A percentile compares a stretch with the other conserved stretches of the same genome.
phyloP scores from a whole-genome alignment of 2,797 vertebrate species.

The Gallirallus australis region DNA sequence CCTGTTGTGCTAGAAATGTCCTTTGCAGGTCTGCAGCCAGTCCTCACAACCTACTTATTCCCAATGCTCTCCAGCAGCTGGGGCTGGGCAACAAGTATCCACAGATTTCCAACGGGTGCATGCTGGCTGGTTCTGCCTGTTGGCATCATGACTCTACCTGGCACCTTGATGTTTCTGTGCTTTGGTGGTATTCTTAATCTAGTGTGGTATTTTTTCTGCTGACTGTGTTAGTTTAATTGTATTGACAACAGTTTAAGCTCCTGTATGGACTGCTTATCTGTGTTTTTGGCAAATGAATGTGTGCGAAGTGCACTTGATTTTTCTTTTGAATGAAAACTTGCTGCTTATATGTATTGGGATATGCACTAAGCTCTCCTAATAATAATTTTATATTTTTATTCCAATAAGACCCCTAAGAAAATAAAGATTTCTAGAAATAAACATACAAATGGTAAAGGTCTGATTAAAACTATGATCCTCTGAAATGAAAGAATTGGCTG shows the following conservation, averaged over 20 bases:
- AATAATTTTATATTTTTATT: not conserved
- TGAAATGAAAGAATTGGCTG: not conserved
- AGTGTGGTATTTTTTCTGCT: accelerated
- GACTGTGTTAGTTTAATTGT: not conserved
- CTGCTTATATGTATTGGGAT: not conserved
- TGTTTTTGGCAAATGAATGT: not conserved
- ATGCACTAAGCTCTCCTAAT: not conserved
- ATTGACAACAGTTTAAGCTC: not conserved
- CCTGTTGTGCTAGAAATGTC: not conserved
- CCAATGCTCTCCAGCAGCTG: too few species aligned
- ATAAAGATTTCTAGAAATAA: not conserved
- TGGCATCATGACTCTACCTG: accelerated
- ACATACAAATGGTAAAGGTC: not conserved
- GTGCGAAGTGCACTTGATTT: not conserved
- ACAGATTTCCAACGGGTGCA: accelerated
- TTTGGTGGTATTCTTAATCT: not conserved
- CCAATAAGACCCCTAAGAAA: not conserved
- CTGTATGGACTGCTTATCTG: not conserved
- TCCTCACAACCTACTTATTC: not conserved
- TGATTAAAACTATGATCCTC: not conserved
- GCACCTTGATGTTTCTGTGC: not conserved
- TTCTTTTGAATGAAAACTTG: not conserved
- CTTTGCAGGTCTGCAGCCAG: not conserved
- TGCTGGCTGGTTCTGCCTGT: accelerated
- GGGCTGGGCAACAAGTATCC: not conserved